Percentiles rank a stretch among this genome's conserved stretches.
These are phyloP conservation scores for Periophthalmodon schlosseri DNA, from an alignment of 2,113 vertebrate genomes.

Conservation along the genomic window DNA sequence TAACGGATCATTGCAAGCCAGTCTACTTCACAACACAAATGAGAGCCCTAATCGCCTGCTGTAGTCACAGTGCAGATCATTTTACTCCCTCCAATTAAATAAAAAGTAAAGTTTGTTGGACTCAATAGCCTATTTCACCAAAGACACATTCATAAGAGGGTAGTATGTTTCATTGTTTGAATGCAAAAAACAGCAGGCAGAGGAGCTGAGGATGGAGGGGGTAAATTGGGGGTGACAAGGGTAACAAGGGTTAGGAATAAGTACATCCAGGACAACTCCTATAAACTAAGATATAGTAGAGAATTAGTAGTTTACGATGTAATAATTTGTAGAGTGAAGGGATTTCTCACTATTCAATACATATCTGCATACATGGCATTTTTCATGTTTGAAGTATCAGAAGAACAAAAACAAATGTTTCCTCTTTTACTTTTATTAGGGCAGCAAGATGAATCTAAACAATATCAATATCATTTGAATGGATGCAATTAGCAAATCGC, in stretches of 20 bases:
- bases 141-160: neutral
- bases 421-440: too few species aligned
- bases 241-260: neutral
- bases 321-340: too few species aligned
- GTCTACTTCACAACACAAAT: conserved; percentile 30
- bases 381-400: too few species aligned
- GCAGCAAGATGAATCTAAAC: too few species aligned
- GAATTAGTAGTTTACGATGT: too few species aligned
- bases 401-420: too few species aligned
- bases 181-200: neutral
- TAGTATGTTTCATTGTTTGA: neutral
- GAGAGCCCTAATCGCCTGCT: conserved; percentile 12
- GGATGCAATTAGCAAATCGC: too few species aligned
- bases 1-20: conserved; percentile 22
- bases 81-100: neutral
- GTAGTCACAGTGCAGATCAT: conserved; percentile 11
- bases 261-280: too few species aligned
- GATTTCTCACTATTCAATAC: too few species aligned
- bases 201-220: neutral
- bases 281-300: too few species aligned
- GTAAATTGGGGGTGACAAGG: neutral
- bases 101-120: neutral
- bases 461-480: too few species aligned
- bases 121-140: neutral
- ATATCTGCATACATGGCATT: too few species aligned